phyloP scores from a whole-genome alignment of 2,113 vertebrate genomes.

The Jaculus jaculus region DNA sequence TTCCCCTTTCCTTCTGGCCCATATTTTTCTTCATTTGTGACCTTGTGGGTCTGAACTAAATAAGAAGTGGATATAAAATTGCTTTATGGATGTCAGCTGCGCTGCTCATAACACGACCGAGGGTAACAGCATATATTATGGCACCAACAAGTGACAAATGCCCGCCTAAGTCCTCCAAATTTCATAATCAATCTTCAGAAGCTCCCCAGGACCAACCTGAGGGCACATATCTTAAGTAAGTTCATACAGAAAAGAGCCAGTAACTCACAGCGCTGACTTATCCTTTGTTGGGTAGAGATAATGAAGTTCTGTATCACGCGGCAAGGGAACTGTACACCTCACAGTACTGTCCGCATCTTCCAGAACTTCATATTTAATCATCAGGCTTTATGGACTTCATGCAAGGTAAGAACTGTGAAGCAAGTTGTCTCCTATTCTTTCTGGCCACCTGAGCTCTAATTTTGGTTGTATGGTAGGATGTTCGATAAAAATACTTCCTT shows the following conservation, averaged over 20 bases:
- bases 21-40: background rate
- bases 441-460: background rate
- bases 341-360: background rate
- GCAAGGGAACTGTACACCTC: fast-evolving
- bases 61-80: background rate
- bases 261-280: background rate
- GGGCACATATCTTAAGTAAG: background rate
- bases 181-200: background rate
- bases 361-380: too few species aligned
- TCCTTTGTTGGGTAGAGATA: background rate
- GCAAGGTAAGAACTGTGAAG: background rate
- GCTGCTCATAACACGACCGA: background rate
- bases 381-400: background rate
- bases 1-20: conserved; percentile 17
- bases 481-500: background rate
- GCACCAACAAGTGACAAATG: background rate
- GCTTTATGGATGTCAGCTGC: background rate
- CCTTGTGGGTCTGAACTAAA: background rate
- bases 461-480: background rate
- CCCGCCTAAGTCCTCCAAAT: background rate
- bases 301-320: background rate
- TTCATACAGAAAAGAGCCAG: background rate
- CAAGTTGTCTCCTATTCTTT: background rate
- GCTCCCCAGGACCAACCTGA: fast-evolving
- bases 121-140: background rate